Conservation (phyloP, 2,888 invertebrate genomes). For the Priocnemis perturbator region DNA sequence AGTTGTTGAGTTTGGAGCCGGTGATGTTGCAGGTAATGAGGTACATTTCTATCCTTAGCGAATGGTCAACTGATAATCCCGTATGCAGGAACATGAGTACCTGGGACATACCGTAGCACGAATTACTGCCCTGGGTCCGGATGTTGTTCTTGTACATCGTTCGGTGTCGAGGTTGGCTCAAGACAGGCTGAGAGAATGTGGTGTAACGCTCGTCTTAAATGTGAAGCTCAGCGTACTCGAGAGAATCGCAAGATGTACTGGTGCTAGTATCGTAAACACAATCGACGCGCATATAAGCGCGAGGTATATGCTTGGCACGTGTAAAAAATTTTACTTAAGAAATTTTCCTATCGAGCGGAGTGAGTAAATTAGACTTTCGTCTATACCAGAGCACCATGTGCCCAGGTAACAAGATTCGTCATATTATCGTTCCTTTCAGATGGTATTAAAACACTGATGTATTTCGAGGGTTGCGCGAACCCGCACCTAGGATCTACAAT, state of each 20-base stretch:
- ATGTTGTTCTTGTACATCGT: constrained; percentile 92
- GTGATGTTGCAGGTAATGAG: constrained; percentile 89
- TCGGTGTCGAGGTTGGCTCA: constrained; percentile 91
- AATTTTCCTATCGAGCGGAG: constrained; percentile 76
- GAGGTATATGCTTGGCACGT: constrained; percentile 88
- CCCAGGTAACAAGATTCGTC: too few species aligned
- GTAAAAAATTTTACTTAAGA: constrained; percentile 87
- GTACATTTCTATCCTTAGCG: neutral
- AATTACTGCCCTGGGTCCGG: constrained; percentile 88
- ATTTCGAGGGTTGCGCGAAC: constrained; percentile 92
- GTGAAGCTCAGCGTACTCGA: constrained; percentile 90
- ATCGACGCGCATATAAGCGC: constrained; percentile 90
- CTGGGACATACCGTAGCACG: constrained; percentile 89
- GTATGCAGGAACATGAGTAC: constrained; percentile 87
- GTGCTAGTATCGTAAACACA: constrained; percentile 90
- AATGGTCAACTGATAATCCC: neutral
- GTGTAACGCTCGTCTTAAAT: constrained; percentile 91
- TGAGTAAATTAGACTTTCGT: constrained; percentile 54
- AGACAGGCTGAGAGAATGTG: constrained; percentile 86
- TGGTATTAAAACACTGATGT: constrained; percentile 91
- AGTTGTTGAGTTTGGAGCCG: constrained; percentile 94
- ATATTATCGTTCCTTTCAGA: constrained; percentile 72
- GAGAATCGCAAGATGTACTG: constrained; percentile 85
- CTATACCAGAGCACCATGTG: neutral
- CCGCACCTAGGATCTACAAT: constrained; percentile 91